Evolutionary conservation across 92 coral and sea anemone genomes (phyloP).

Genomic region (Phenganax subtilis): DNA sequence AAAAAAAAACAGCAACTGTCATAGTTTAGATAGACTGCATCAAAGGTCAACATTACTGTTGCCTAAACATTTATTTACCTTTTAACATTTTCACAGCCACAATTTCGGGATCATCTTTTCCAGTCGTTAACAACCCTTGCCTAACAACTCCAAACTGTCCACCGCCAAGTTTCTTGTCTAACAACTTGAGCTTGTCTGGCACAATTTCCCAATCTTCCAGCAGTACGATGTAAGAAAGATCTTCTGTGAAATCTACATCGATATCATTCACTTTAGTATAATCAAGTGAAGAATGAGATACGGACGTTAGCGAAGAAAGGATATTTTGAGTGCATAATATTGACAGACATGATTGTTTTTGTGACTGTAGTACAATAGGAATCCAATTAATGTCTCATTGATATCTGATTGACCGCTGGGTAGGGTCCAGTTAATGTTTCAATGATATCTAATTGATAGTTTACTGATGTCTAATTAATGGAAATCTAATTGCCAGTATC

Average conservation of each 20-base stretch:
- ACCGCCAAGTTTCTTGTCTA: slow-evolving; percentile 64
- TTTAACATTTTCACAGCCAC: slow-evolving; percentile 85
- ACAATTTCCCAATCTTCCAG: slow-evolving; percentile 67
- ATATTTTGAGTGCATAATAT: no score
- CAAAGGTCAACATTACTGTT: no score
- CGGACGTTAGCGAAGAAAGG: not conserved
- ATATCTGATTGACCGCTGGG: no score
- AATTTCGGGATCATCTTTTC: slow-evolving; percentile 49
- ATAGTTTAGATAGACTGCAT: no score
- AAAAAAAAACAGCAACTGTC: no score
- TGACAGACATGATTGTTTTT: no score
- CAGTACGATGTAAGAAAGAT: slow-evolving; percentile 30
- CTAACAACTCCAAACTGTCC: slow-evolving; percentile 84
- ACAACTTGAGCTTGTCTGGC: slow-evolving; percentile 54
- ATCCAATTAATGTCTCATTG: no score
- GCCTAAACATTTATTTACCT: slow-evolving; percentile 43
- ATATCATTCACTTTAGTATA: not conserved
- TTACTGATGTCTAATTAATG: no score
- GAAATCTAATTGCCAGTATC: not conserved
- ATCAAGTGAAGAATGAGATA: not conserved
- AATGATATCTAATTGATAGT: no score
- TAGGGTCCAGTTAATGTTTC: no score
- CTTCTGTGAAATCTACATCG: not conserved
- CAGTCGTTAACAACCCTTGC: slow-evolving; percentile 61
- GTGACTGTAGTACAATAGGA: no score